Evolutionary conservation across 1,140 invertebrate species (phyloP), one percentile per base, ranked within the genome.

Genomic region (Mylabris phalerata): DNA sequence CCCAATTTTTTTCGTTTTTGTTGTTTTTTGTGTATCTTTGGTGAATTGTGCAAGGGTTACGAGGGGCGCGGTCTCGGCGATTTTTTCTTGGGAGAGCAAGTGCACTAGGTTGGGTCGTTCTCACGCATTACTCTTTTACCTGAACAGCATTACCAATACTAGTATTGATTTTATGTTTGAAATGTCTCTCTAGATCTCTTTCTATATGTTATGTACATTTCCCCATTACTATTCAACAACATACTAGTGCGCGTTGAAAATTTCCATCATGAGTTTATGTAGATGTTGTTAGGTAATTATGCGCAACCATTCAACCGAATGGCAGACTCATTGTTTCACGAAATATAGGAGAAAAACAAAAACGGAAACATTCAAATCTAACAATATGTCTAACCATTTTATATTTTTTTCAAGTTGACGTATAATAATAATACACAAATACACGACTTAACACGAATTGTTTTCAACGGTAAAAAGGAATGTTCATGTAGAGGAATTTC

Each of bases 91-190:
- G 32, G 32, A 32, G 32, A 32, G 32, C 51, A 54, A 54, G 51
- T 32, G 32, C 32, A 32, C 32, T 54, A 45, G 51, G 51, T 54
- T 54, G 42, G 42, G 51, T 54, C 51, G 51, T 54, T 54, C 51
- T 54, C 51, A 54, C 51, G 51, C 51, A 54, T 54, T 46, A 45
- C 44, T 54, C 51, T 54, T 32, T 32, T 32, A 54, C 51, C 46
- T 45, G 51, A 54, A 54, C 27, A 25, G 51, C 51, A 54, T 54
- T 46, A 46, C 51, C 51, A 54, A 50, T 50, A 50, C 26, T 27
- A 10, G 25, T 39, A 54, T 42, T 54, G 51, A 32, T 32, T 32
- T 32, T 32, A 54, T 54, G 51, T 54, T 42, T 54, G 51, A 45
- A 45, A 54, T 54, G 51, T 54, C 32, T 32, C 32, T 32, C 51